These are phyloP conservation scores for Drosophila simulans DNA, from an alignment of 1,140 invertebrate species.

Conservation along the genomic window DNA sequence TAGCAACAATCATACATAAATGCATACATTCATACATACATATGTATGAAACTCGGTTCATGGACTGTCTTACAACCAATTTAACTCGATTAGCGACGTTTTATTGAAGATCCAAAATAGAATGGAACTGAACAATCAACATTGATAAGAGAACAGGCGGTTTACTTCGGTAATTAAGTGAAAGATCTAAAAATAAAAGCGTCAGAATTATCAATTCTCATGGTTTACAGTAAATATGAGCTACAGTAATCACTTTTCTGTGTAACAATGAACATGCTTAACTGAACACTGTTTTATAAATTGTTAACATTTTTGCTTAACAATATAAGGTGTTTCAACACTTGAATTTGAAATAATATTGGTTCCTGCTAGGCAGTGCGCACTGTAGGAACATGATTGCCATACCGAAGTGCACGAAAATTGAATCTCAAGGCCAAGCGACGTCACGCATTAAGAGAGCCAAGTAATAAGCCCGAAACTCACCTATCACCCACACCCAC, in stretches of 20 bases:
- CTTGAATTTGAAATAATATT: background rate
- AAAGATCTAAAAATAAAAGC: conserved; percentile 27
- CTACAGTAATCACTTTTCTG: background rate
- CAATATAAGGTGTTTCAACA: too few relatives aligned
- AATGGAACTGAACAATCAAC: conserved; percentile 5
- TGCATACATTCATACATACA: background rate
- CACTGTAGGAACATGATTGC: conserved; percentile 29
- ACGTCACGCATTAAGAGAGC: conserved; percentile 44
- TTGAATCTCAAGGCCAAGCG: conserved; percentile 48
- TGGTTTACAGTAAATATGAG: conserved; percentile 5
- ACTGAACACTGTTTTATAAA: too few relatives aligned
- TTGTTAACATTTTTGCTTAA: too few relatives aligned
- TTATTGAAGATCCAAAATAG: conserved; percentile 21
- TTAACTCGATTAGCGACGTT: conserved; percentile 38
- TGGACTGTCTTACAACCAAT: conserved; percentile 30
- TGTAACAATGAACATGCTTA: background rate
- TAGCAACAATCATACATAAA: conserved; percentile 1
- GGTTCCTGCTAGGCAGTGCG: background rate
- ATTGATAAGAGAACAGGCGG: conserved; percentile 17
- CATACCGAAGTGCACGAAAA: conserved; percentile 27
- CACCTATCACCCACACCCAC: background rate
- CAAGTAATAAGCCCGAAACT: conserved; percentile 42
- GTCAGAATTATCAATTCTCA: conserved; percentile 5
- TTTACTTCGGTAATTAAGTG: conserved; percentile 33
- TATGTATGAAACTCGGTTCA: conserved; percentile 12